Base-by-base conservation (phyloP, 1,140 invertebrate genomes). In the Holcopasites calliopsidis region DNA sequence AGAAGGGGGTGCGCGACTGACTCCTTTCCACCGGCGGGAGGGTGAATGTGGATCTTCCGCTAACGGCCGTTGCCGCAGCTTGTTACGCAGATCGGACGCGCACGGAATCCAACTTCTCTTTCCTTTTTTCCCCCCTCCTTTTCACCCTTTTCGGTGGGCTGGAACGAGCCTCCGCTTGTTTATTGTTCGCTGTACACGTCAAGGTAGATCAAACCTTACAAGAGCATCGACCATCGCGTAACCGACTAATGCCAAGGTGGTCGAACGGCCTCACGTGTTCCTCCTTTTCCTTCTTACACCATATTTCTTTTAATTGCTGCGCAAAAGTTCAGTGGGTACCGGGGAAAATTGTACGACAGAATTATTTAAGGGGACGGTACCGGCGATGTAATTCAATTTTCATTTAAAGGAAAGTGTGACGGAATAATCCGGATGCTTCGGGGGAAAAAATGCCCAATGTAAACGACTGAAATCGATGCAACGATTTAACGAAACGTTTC, bases 21-120 rank as follows among this genome's bases (percentile, higher is more conserved):
- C 86, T 88, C 76, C 64, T 57, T 58, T 10, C 74, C 77, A 72
- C 54, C 71, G 73, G 76, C 21, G 33, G 23, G 49, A 61, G 38
- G 33, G 54, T 80, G 71, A 68, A 57, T 33, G 64, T 28, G 31
- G 70, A 65, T 57, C 72, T 76, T n/a, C 55, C 47, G 28, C 60
- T 61, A 75, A 83, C 75, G 72, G 68, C 61, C 57, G 44, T 16
- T n/a, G n/a, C 47, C 80, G 74, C 69, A 58, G 85, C 89, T 90
- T 88, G 88, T 91, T 91, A 90, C 85, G 81, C 83, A 84, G 86
- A 88, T 91, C 87, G 88, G 87, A 90, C 87, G 87, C 86, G 86
- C 55, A 76, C 50, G 69, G 85, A 87, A 90, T 90, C 82, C 84
- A 90, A 88, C 84, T 81, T 89, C 13, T 11, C 6, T 28, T 52